These are phyloP conservation scores for Tigriopus californicus DNA, from an alignment of 2,888 invertebrate genomes.

Conservation along the genomic window DNA sequence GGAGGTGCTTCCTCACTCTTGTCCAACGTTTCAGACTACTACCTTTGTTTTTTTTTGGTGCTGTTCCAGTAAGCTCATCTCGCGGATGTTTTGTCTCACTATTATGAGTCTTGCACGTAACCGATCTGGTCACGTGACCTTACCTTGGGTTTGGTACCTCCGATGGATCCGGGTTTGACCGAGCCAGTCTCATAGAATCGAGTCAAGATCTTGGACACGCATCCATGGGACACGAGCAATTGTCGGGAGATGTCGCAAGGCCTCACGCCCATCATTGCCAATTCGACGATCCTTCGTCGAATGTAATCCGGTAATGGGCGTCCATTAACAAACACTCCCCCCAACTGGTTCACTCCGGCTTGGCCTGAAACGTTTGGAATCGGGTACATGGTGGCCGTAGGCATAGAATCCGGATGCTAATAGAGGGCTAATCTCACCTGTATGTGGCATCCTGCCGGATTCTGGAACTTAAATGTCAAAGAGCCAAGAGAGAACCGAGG, in stretches of 20 bases:
- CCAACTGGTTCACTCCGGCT: constrained; percentile 90
- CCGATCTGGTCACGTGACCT: constrained; percentile 9
- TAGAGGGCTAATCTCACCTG: no score
- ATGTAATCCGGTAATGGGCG: constrained; percentile 90
- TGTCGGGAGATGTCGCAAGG: constrained; percentile 94
- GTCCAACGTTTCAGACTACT: no score
- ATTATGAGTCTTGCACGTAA: no score
- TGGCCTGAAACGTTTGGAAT: constrained; percentile 44
- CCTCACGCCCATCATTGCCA: constrained; percentile 78
- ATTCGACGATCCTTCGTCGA: constrained; percentile 74
- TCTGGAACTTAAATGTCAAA: no score
- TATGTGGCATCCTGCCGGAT: no score
- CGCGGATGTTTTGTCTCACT: no score
- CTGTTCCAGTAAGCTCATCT: no score
- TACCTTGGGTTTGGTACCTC: constrained; percentile 88
- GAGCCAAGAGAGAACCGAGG: no score
- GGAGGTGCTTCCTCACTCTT: no score
- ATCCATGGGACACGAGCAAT: constrained; percentile 84
- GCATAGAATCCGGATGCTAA: no score
- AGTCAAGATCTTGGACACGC: constrained; percentile 89
- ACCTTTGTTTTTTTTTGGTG: no score
- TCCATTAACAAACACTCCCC: constrained; percentile 92
- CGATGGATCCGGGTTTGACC: constrained; percentile 82
- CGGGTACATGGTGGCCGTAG: no score
- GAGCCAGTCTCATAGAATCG: constrained; percentile 93